phyloP scores from a whole-genome alignment of 2,888 invertebrate genomes.

The Leptopilina drosophilae region DNA sequence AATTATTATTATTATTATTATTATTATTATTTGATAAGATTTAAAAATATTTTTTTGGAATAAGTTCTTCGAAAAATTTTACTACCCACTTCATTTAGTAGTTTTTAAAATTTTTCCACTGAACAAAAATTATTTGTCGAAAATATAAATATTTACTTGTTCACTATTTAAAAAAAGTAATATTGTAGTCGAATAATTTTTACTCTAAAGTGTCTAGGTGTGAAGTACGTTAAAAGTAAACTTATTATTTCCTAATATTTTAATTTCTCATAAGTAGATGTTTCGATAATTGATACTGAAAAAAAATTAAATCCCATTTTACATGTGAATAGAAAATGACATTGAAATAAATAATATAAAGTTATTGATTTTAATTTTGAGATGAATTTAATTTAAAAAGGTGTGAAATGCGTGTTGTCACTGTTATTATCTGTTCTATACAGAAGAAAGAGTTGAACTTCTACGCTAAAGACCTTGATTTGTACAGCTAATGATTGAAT shows the following conservation, averaged over 20 bases:
- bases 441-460: conserved; percentile 13
- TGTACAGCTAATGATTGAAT: conserved; percentile 16
- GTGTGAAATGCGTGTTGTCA: not conserved
- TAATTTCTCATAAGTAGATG: not conserved
- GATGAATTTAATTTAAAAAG: not conserved
- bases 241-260: not conserved
- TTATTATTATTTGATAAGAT: no score
- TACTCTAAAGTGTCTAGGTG: no score
- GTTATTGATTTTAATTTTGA: not conserved
- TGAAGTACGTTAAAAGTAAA: no score
- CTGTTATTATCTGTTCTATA: not conserved
- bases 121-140: no score
- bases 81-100: no score
- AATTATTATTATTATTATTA: no score
- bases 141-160: no score
- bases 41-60: no score
- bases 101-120: no score
- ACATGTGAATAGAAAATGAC: not conserved
- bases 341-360: not conserved
- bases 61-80: no score
- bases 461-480: conserved; percentile 23
- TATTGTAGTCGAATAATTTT: no score
- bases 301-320: not conserved
- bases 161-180: no score
- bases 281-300: not conserved